Conservation (phyloP, 2,113 vertebrate species). For the Neolamprologus longior region DNA sequence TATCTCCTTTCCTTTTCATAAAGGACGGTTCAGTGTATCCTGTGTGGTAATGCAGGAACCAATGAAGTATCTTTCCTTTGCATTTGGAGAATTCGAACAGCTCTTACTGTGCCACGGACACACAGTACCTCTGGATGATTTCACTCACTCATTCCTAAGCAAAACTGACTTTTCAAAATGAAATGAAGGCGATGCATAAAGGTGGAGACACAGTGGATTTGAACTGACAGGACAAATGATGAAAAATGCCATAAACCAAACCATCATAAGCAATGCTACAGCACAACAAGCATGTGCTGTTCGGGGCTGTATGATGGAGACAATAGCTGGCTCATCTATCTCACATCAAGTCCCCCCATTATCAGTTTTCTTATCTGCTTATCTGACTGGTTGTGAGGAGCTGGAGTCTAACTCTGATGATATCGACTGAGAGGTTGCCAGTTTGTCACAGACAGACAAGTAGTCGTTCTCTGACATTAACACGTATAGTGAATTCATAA, state of each 20-base stretch:
- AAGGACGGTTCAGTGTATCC: neutral
- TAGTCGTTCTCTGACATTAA: neutral
- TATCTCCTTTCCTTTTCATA: neutral
- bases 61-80: neutral
- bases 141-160: neutral
- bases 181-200: neutral
- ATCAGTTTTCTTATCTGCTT: neutral
- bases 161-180: neutral
- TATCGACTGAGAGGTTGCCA: neutral
- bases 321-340: neutral
- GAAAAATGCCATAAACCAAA: neutral
- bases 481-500: neutral
- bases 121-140: accelerated
- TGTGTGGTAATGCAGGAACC: neutral
- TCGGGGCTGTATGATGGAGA: neutral
- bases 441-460: neutral
- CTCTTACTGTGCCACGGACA: neutral
- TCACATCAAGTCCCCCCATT: neutral
- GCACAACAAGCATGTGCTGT: neutral
- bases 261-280: neutral
- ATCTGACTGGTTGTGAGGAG: neutral
- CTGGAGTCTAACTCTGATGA: neutral
- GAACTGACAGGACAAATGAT: neutral
- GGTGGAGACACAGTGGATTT: neutral
- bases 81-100: neutral